Conservation (phyloP, 2,113 vertebrate genomes). For the Grammomys surdaster region DNA sequence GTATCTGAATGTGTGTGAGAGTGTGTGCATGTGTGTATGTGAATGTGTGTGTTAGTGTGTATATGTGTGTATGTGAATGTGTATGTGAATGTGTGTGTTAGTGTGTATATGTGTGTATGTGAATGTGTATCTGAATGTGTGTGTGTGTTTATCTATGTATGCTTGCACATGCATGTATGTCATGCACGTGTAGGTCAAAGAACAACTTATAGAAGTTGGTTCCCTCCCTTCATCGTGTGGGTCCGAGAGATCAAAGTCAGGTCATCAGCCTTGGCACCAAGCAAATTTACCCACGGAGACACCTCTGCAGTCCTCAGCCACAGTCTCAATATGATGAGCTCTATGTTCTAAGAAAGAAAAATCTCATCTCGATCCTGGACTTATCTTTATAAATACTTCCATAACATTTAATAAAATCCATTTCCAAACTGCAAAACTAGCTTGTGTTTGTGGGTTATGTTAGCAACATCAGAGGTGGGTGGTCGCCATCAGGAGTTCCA, state of each 20-base stretch:
- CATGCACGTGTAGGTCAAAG: background rate
- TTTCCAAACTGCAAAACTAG: slow-evolving; percentile 3
- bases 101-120: background rate
- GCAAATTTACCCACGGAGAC: background rate
- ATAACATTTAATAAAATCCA: background rate
- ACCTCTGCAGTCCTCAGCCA: background rate
- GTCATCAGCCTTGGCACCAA: background rate
- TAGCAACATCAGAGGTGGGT: accelerated
- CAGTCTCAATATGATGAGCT: background rate
- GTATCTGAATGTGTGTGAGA: background rate
- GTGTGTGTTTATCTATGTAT: background rate
- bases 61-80: background rate
- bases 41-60: no score
- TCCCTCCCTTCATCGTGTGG: background rate
- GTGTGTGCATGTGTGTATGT: background rate
- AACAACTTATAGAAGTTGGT: background rate
- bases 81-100: no score
- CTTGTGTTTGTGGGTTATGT: background rate
- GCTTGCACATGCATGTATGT: background rate
- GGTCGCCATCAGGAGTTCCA: background rate
- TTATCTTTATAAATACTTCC: slow-evolving; percentile 13
- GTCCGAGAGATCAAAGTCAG: background rate
- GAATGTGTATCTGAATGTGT: no score
- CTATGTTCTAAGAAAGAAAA: slow-evolving; percentile 29
- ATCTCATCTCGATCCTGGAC: background rate